Conservation (phyloP, 2,888 invertebrate species). For the Crematogaster levior region DNA sequence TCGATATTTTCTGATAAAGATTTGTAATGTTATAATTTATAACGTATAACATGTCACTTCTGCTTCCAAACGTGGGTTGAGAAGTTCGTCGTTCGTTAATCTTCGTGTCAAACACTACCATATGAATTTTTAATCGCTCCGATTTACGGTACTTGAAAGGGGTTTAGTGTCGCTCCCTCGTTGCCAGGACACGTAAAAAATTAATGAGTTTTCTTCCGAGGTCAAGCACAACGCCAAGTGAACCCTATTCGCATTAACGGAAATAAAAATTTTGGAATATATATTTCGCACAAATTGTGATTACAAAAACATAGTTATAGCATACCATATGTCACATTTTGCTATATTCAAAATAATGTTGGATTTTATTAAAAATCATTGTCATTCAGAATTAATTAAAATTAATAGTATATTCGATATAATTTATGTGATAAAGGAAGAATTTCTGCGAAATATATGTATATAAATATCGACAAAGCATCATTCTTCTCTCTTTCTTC, state of each 20-base stretch:
- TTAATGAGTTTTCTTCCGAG: constrained; percentile 74
- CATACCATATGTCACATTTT: not conserved
- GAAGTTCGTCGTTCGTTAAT: constrained; percentile 58
- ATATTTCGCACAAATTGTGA: not conserved
- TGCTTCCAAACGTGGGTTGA: not conserved
- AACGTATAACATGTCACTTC: not conserved
- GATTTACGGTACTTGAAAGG: constrained; percentile 69
- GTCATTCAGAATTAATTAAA: not conserved
- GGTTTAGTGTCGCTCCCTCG: constrained; percentile 59
- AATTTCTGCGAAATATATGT: not conserved
- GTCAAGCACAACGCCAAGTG: constrained; percentile 67
- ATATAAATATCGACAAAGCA: not conserved
- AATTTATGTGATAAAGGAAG: not conserved
- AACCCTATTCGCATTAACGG: constrained; percentile 24
- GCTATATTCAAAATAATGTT: not conserved
- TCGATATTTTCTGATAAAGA: not conserved
- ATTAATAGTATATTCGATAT: not conserved
- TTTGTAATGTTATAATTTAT: not conserved
- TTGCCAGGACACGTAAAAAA: constrained; percentile 68
- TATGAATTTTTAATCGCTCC: constrained; percentile 71
- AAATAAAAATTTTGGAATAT: not conserved
- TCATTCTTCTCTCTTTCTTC: constrained; percentile 21
- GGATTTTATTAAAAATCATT: not conserved
- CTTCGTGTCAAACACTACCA: constrained; percentile 46
- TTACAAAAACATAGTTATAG: not conserved